Conservation (phyloP, 2,888 invertebrate species). For the Resseliella maxima region DNA sequence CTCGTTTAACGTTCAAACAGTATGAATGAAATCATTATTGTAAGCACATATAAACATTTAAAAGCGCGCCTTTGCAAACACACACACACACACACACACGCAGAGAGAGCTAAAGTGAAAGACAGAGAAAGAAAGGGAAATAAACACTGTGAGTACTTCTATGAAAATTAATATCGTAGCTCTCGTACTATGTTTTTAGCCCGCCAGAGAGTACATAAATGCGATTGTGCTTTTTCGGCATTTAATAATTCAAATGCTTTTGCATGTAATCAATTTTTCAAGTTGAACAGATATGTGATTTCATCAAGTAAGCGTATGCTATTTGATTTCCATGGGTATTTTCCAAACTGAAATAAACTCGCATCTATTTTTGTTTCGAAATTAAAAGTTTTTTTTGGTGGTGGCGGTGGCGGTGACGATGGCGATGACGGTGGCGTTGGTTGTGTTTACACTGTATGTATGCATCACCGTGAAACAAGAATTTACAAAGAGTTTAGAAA, state of each 20-base stretch:
- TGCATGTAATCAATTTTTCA: conserved; percentile 32
- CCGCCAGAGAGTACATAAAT: background rate
- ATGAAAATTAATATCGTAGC: background rate
- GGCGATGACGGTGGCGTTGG: too few relatives aligned
- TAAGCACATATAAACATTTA: too few relatives aligned
- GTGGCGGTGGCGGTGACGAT: too few relatives aligned
- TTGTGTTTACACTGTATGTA: background rate
- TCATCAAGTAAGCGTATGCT: background rate
- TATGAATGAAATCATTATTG: conserved; percentile 36
- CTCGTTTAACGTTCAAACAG: background rate
- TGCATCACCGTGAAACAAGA: background rate
- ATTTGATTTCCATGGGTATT: background rate
- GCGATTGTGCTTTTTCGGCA: conserved; percentile 6
- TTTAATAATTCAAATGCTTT: conserved; percentile 42
- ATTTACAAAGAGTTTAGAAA: background rate
- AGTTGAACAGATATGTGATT: background rate
- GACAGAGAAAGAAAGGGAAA: too few relatives aligned
- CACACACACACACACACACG: too few relatives aligned
- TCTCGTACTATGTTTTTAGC: background rate
- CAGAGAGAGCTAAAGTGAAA: too few relatives aligned
- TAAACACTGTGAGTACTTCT: background rate
- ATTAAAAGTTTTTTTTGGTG: too few relatives aligned
- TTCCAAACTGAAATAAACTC: background rate
- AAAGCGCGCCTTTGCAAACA: too few relatives aligned
- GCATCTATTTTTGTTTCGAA: too few relatives aligned